Evolutionary conservation across 2,888 invertebrate genomes (phyloP).

Genomic region (Catocala nupta): DNA sequence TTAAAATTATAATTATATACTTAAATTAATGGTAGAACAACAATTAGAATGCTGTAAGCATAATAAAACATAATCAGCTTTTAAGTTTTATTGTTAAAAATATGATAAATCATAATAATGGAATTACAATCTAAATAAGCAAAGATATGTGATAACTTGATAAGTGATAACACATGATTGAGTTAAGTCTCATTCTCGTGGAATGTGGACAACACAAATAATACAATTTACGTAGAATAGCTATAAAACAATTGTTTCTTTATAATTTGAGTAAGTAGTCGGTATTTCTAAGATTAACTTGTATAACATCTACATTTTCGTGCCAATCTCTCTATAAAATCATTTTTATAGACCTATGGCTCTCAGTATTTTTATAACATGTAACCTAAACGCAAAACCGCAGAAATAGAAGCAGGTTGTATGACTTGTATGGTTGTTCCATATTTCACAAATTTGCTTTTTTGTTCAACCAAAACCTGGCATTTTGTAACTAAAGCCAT

Average conservation of each 20-base stretch:
- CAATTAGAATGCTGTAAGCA: no score
- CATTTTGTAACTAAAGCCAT: no score
- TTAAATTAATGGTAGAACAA: no score
- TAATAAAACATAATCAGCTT: background rate
- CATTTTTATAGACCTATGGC: no score
- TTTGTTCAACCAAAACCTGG: no score
- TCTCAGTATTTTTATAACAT: no score
- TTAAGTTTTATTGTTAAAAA: constrained; percentile 31
- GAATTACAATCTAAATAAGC: constrained; percentile 36
- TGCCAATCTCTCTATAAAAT: no score
- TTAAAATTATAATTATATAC: no score
- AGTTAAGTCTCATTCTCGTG: constrained; percentile 36
- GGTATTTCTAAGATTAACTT: background rate
- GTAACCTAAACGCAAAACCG: no score
- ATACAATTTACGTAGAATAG: constrained; percentile 1
- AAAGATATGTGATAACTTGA: constrained; percentile 28
- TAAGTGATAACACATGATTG: constrained; percentile 17
- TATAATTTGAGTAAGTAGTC: background rate
- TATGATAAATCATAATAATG: constrained; percentile 22
- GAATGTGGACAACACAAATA: constrained; percentile 45
- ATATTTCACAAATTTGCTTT: no score
- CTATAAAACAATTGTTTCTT: background rate
- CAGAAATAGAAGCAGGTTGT: no score
- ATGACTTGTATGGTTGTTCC: no score
- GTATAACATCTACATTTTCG: background rate